Evolutionary conservation across 2,888 invertebrate genomes (phyloP).

Genomic region (Sericinus montela): DNA sequence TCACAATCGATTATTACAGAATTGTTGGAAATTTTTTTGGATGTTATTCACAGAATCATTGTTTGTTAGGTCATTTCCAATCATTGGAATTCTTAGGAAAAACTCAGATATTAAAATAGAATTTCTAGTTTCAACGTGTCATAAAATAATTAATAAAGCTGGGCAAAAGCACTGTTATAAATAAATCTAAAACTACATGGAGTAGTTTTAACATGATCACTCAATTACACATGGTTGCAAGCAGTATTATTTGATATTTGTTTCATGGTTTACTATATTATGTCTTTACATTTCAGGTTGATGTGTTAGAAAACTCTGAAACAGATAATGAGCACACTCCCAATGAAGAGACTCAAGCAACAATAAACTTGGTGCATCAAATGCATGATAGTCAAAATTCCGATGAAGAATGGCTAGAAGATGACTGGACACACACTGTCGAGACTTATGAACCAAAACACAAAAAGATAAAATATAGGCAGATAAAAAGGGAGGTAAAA

Average conservation of each 20-base stretch:
- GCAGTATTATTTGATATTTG: constrained; percentile 2
- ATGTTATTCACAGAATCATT: too few species aligned
- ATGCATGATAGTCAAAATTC: constrained; percentile 48
- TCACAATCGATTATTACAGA: constrained; percentile 25
- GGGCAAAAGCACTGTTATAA: too few species aligned
- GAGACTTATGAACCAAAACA: constrained; percentile 50
- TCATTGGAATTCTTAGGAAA: too few species aligned
- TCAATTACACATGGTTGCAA: too few species aligned
- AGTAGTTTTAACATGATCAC: too few species aligned
- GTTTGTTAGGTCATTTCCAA: too few species aligned
- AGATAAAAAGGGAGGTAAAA: constrained; percentile 58
- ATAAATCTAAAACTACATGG: too few species aligned
- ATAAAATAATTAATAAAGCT: too few species aligned
- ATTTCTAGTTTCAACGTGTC: too few species aligned
- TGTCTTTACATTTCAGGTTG: constrained; percentile 42
- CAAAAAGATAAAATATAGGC: constrained; percentile 47
- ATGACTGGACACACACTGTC: constrained; percentile 50
- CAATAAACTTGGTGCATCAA: constrained; percentile 52
- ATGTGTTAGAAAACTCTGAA: constrained; percentile 48
- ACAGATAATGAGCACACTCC: constrained; percentile 32
- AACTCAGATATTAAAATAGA: too few species aligned
- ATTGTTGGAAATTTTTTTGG: background rate
- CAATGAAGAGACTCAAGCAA: constrained; percentile 42
- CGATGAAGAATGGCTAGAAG: constrained; percentile 70
- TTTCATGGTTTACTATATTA: constrained; percentile 2